These are phyloP conservation scores for Perca flavescens DNA, from an alignment of 2,113 vertebrate species.

Conservation along the genomic window DNA sequence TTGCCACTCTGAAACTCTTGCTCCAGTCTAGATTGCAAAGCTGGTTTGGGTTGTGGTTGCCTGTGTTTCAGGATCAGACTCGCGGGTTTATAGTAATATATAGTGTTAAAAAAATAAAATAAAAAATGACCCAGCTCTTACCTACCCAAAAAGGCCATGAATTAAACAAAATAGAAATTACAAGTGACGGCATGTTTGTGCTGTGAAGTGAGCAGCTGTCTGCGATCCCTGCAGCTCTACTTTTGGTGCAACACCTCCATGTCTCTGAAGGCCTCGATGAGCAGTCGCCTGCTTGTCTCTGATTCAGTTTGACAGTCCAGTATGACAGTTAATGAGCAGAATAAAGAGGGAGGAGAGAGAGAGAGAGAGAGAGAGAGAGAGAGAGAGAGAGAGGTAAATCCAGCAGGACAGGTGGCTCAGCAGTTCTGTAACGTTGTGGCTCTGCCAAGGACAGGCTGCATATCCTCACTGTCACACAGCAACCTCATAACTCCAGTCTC, in stretches of 20 bases:
- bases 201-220: conserved; percentile 51
- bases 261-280: conserved; percentile 11
- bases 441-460: conserved; percentile 61
- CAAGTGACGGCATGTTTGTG: not conserved
- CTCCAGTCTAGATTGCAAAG: no score
- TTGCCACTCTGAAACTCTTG: no score
- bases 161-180: not conserved
- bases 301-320: conserved; percentile 59
- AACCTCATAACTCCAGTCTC: conserved; percentile 54
- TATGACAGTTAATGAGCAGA: conserved; percentile 58
- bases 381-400: conserved; percentile 44
- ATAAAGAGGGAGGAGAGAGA: not conserved
- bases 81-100: not conserved
- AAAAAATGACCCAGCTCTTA: not conserved
- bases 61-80: no score
- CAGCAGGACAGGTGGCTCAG: conserved; percentile 65
- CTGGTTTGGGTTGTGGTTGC: no score
- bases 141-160: not conserved
- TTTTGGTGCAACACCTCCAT: conserved; percentile 31
- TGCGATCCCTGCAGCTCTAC: conserved; percentile 31
- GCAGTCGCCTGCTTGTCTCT: conserved; percentile 33
- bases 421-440: conserved; percentile 55
- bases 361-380: not conserved
- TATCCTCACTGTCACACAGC: conserved; percentile 35
- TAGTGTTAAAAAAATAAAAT: not conserved